A percentile compares a stretch with the other conserved stretches of the same genome.
Evolutionary conservation across 2,113 vertebrate species (phyloP).

Genomic region (Alosa alosa): DNA sequence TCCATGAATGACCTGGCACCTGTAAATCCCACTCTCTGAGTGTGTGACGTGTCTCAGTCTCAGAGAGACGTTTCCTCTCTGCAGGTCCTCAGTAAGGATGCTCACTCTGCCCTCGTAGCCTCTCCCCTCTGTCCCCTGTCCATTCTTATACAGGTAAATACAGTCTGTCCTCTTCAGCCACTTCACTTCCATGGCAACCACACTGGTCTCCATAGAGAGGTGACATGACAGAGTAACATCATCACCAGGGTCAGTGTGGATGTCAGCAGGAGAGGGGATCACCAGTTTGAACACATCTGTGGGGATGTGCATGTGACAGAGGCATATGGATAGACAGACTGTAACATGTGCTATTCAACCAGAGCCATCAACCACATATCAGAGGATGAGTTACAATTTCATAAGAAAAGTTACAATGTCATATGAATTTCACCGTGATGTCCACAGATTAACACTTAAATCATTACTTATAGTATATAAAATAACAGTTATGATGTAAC

Average conservation of each 20-base stretch:
- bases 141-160: slow-evolving; percentile 34
- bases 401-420: too few relatives aligned
- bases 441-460: too few relatives aligned
- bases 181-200: slow-evolving; percentile 40
- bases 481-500: too few relatives aligned
- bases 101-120: slow-evolving; percentile 37
- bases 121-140: slow-evolving; percentile 7
- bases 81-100: slow-evolving; percentile 31
- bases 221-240: slow-evolving; percentile 36
- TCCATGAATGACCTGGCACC: slow-evolving; percentile 35
- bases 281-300: slow-evolving; percentile 19
- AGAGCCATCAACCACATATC: too few relatives aligned
- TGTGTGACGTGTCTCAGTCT: slow-evolving; percentile 32
- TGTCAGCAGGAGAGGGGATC: not conserved
- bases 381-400: too few relatives aligned
- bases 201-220: slow-evolving; percentile 41
- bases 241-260: slow-evolving; percentile 13
- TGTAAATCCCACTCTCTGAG: slow-evolving; percentile 36
- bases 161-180: slow-evolving; percentile 33
- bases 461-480: too few relatives aligned
- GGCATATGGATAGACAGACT: too few relatives aligned
- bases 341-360: too few relatives aligned
- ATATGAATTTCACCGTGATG: too few relatives aligned
- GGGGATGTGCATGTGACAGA: not conserved
- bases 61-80: slow-evolving; percentile 45